Evolutionary conservation across 1,140 invertebrate genomes (phyloP).

Genomic region (Aphelenchoides besseyi): DNA sequence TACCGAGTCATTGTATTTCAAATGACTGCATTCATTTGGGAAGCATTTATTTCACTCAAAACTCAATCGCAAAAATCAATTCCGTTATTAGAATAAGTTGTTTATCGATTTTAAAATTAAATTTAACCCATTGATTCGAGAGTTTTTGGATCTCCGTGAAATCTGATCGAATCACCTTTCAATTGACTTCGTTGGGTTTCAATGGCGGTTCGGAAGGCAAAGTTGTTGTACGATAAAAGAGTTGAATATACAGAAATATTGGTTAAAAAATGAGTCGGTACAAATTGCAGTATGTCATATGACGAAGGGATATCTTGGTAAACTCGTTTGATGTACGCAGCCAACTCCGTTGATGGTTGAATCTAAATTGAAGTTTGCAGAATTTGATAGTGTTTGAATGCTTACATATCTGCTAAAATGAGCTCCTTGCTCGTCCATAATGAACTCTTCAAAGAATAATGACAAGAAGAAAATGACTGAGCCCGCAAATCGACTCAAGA

Average conservation of each 20-base stretch:
- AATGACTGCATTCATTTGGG: too few relatives aligned
- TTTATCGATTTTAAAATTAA: too few relatives aligned
- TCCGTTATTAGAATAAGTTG: too few relatives aligned
- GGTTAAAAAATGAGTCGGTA: background rate
- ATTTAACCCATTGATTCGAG: background rate
- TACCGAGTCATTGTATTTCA: too few relatives aligned
- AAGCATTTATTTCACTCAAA: too few relatives aligned
- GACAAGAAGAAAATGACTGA: conserved; percentile 30
- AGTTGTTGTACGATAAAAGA: conserved; percentile 2
- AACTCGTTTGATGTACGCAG: background rate
- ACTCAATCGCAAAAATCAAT: too few relatives aligned
- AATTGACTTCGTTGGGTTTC: background rate
- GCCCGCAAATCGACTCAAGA: conserved; percentile 32
- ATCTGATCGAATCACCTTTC: too few relatives aligned
- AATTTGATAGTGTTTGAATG: background rate
- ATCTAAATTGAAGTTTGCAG: background rate
- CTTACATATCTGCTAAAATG: conserved; percentile 6
- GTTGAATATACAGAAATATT: background rate
- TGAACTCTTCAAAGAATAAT: conserved; percentile 21
- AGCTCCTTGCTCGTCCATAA: conserved; percentile 26
- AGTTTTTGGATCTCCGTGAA: background rate
- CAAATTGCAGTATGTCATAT: conserved; percentile 4
- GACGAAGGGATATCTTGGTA: background rate
- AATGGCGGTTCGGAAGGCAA: background rate
- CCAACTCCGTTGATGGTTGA: background rate